A percentile compares a stretch with the other conserved stretches of the same genome.
phyloP scores from a whole-genome alignment of 2,797 vertebrate species.

The Chanos chanos region DNA sequence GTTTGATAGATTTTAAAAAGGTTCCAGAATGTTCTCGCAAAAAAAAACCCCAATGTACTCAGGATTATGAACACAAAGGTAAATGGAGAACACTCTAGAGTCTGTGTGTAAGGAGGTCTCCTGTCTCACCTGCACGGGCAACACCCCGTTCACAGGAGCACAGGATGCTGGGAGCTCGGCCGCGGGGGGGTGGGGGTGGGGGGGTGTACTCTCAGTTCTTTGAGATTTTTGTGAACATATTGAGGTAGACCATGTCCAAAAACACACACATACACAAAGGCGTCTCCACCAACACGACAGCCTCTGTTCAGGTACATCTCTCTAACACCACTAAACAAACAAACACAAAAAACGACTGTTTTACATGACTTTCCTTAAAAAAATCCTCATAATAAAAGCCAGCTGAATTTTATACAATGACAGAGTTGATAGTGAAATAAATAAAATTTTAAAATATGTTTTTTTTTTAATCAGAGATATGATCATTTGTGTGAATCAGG shows the following conservation, averaged over 20 bases:
- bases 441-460: constrained; percentile 73
- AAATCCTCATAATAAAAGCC: constrained; percentile 67
- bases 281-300: constrained; percentile 51
- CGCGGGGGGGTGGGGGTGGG: too few relatives aligned
- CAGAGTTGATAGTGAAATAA: constrained; percentile 93
- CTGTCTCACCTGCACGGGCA: too few relatives aligned
- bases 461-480: constrained; percentile 78
- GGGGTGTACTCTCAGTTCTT: constrained; percentile 54
- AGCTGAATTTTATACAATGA: constrained; percentile 75
- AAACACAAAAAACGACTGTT: constrained; percentile 24
- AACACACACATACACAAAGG: constrained; percentile 63
- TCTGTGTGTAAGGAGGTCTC: too few relatives aligned
- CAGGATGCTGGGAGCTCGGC: too few relatives aligned
- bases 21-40: too few relatives aligned
- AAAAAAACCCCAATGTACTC: too few relatives aligned
- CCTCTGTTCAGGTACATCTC: constrained; percentile 44
- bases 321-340: constrained; percentile 33
- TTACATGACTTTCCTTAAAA: constrained; percentile 43
- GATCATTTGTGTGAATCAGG: constrained; percentile 83
- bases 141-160: too few relatives aligned
- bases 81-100: too few relatives aligned
- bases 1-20: too few relatives aligned
- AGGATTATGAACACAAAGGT: too few relatives aligned
- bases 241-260: constrained; percentile 94
- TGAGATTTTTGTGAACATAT: constrained; percentile 73